Evolutionary conservation across 2,113 vertebrate genomes (phyloP).

Genomic region (Oceanodroma tethys): DNA sequence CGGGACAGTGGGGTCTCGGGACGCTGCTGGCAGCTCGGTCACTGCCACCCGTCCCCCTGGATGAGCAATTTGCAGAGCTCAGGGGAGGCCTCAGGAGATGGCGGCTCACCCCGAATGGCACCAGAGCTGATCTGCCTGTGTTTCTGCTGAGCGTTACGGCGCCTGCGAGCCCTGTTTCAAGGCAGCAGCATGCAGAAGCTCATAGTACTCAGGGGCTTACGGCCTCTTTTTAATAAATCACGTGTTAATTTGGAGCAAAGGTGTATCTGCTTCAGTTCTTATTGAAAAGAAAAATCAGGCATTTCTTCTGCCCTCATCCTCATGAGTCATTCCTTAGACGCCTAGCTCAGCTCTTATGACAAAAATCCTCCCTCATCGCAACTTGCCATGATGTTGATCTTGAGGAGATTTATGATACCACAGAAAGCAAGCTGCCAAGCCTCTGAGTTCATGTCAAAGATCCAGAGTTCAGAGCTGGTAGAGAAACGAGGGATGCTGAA

Average conservation of each 20-base stretch:
- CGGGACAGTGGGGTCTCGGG: not conserved
- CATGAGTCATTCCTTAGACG: not conserved
- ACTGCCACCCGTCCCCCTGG: not conserved
- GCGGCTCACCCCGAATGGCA: not conserved
- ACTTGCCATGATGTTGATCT: not conserved
- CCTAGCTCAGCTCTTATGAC: not conserved
- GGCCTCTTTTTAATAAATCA: not conserved
- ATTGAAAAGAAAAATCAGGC: not conserved
- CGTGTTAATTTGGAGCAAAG: not conserved
- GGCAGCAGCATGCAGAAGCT: not conserved
- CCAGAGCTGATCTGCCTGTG: not conserved
- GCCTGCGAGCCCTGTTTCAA: not conserved
- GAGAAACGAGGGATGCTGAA: not conserved
- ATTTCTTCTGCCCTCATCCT: not conserved
- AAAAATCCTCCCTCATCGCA: not conserved
- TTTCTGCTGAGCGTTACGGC: fast-evolving
- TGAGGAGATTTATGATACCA: not conserved
- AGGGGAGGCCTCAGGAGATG: not conserved
- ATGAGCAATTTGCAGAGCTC: not conserved
- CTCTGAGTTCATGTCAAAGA: not conserved
- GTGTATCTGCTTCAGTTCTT: not conserved
- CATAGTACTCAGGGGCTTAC: not conserved
- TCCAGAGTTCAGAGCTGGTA: not conserved
- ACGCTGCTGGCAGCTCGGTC: not conserved
- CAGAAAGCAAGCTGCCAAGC: not conserved